Base-by-base conservation (phyloP, 2,888 invertebrate species). In the Mactromeris polynyma region DNA sequence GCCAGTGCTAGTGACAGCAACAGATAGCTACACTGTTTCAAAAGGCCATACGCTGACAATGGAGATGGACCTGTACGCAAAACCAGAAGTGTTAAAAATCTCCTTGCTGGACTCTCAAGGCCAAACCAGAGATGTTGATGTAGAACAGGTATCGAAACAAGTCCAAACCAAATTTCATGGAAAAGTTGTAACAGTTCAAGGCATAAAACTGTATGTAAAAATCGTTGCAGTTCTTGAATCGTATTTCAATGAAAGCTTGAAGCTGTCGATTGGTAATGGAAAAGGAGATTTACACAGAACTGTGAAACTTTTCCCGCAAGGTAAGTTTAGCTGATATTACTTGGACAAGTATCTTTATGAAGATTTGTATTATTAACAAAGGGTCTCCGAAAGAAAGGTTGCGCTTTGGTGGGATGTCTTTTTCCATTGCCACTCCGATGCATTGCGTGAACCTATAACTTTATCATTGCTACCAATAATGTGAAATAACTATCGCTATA, bases 1-100 rank as follows among this genome's bases (percentile, higher is more conserved):
- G 14, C 86, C 86, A 6, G 54, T 82, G 38, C 11, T 86, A 17
- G 38, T 86, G 0, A 33, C 36, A 2, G 38, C 36, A 14, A 31
- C 3, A n/a, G 38, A 81, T 3, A 36, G 40, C 11, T 85, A 85
- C 40, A 86, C 77, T 46, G 82, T 86, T 14, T 86, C 86, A 9
- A 86, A 86, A 36, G 86, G 86, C n/a, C n/a, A 77, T 17, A 1
- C 2, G 9, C 31, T 81, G 33, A 33, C 0, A 9, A 42, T 86
- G 14, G 26, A 26, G 2, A 38, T 82, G 6, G 17, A 21, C 7
- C 26, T 82, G n/a, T 86, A 86, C 46, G 19, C 86, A 2, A 14
- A 19, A n/a, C 86, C 86, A 40, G 21, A 0, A n/a, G 21, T 69
- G 1, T 9, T 26, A 9, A 26, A 11, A 9, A 46, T 17, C 46